Conservation (phyloP, 2,888 invertebrate genomes). For the Eupeodes latifasciatus region DNA sequence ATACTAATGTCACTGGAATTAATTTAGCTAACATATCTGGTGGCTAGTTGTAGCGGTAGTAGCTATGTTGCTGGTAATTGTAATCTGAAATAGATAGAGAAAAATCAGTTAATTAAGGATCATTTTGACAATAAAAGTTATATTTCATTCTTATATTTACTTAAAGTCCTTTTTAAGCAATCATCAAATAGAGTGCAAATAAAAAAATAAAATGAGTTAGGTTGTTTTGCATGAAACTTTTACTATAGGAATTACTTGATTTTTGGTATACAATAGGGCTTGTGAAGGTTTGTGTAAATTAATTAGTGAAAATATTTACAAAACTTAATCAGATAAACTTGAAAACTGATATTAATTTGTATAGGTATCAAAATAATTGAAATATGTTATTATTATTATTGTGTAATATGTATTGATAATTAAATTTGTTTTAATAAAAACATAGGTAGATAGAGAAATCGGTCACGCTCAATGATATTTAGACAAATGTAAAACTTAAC, state of each 20-base stretch:
- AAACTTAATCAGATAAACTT: not conserved
- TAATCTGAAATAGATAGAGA: slow-evolving; percentile 59
- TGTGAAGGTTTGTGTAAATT: not conserved
- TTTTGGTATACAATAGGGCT: not conserved
- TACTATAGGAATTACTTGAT: not conserved
- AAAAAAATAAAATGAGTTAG: not conserved
- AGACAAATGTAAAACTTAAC: slow-evolving; percentile 29
- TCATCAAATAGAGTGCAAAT: not conserved
- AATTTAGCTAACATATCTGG: slow-evolving; percentile 48
- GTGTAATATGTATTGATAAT: not conserved
- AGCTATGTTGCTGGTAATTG: slow-evolving; percentile 67
- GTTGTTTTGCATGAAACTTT: not conserved
- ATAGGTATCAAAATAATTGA: no score
- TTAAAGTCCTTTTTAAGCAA: slow-evolving; percentile 64
- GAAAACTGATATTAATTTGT: not conserved
- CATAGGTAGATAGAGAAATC: not conserved
- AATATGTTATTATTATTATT: not conserved
- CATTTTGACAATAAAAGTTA: not conserved
- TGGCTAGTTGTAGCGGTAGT: slow-evolving; percentile 70
- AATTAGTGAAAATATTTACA: not conserved
- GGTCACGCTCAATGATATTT: slow-evolving; percentile 45
- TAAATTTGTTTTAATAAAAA: not conserved
- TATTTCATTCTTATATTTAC: slow-evolving; percentile 58
- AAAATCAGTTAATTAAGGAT: not conserved
- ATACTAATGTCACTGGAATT: slow-evolving; percentile 70